Percentiles rank a stretch among this genome's conserved stretches.
phyloP scores from a whole-genome alignment of 2,797 vertebrate genomes.

The Macropodus opercularis region DNA sequence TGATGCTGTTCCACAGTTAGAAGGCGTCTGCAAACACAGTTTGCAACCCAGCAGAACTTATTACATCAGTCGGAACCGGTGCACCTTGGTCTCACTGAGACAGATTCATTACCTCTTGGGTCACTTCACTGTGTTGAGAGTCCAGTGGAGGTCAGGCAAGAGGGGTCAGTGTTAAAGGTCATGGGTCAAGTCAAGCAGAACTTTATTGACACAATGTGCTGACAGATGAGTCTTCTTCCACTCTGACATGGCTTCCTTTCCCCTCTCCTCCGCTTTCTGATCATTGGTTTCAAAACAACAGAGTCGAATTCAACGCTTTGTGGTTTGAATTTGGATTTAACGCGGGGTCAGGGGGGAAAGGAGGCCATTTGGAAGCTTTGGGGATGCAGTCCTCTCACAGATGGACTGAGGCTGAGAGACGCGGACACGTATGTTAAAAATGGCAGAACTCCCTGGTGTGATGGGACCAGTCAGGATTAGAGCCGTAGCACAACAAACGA shows the following conservation, averaged over 20 bases:
- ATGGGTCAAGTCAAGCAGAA: constrained; percentile 66
- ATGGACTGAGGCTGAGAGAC: constrained; percentile 57
- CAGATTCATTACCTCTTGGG: constrained; percentile 59
- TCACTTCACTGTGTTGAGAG: constrained; percentile 73
- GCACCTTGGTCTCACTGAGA: constrained; percentile 22
- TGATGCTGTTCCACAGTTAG: constrained; percentile 37
- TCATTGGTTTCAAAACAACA: constrained; percentile 21
- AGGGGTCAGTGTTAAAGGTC: constrained; percentile 70
- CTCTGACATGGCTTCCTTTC: constrained; percentile 63
- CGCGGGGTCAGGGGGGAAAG: constrained; percentile 53
- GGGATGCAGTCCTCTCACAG: constrained; percentile 64
- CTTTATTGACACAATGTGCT: constrained; percentile 66
- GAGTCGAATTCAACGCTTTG: neutral
- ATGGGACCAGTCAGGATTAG: constrained; percentile 67
- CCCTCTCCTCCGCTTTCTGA: constrained; percentile 13
- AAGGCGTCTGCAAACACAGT: constrained; percentile 69
- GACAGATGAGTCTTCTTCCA: constrained; percentile 58
- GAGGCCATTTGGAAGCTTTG: constrained; percentile 67
- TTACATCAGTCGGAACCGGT: constrained; percentile 31
- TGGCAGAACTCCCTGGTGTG: constrained; percentile 43
- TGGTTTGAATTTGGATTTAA: neutral
- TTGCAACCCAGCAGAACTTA: constrained; percentile 58
- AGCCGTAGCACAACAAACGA: constrained; percentile 68
- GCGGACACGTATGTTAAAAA: constrained; percentile 58
- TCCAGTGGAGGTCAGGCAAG: constrained; percentile 57